Base-by-base conservation (phyloP, 2,888 invertebrate genomes). In the Sinhomidia bicolor region DNA sequence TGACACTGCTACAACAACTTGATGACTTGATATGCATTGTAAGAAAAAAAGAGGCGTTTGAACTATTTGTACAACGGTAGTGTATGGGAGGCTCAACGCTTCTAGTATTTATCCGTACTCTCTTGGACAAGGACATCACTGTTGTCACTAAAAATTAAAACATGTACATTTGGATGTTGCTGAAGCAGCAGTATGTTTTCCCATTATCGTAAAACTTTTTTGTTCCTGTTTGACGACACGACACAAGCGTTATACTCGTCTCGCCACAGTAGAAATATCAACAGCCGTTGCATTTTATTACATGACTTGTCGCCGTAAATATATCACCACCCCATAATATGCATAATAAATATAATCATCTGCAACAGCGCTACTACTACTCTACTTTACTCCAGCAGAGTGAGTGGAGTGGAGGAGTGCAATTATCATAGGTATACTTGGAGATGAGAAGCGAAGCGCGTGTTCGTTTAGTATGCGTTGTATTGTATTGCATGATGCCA, bases 1-100 rank as follows among this genome's bases (percentile, higher is more conserved):
- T 78, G 78, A 78, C 78, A 78, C 78, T 7, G 17, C 78, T n/a
- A 78, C 54, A 54, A 54, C 51, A 44, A 71, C n/a, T 54, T 54
- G 12, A n/a, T 54, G 17, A n/a, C n/a, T n/a, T n/a, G n/a, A n/a
- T n/a, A n/a, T n/a, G n/a, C n/a, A 29, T 74, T 26, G 14, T 44
- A 44, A 14, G 36, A 47, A 74, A 71, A 17, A 74, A 29, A n/a
- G n/a, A n/a, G n/a, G n/a, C n/a, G 29, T 17, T 44, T 68, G n/a
- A 17, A 12, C 12, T 26, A 68, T 71, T 23, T 47, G 47, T 47
- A 74, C 14, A 47, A 20, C 10, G 62, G 20, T 10, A 17, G 41
- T 7, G 23, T 51, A 9, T 60, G 9, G 26, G 3, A 10, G 4
- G 23, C n/a, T 20, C 6, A 54, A 20, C 17, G 0, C 23, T 17